These are phyloP conservation scores for Oreochromis grahami DNA, from an alignment of 2,797 vertebrate species.

Conservation along the genomic window DNA sequence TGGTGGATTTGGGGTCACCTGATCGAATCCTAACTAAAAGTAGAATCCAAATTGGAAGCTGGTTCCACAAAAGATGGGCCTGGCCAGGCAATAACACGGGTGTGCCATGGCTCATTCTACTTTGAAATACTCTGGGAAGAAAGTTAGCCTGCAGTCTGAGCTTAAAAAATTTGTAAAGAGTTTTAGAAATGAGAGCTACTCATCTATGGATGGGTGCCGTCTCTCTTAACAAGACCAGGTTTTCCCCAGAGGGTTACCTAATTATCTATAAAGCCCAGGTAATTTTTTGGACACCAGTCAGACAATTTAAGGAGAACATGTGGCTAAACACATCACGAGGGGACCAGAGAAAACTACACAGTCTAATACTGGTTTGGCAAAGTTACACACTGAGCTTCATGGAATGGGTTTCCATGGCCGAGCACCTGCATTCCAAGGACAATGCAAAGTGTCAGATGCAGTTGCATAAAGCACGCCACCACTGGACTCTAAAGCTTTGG, in stretches of 20 bases:
- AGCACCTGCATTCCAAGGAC: not conserved
- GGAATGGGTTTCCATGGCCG: not conserved
- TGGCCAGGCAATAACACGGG: no score
- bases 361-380: not conserved
- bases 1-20: not conserved
- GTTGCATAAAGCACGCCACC: not conserved
- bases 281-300: not conserved
- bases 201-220: not conserved
- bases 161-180: not conserved
- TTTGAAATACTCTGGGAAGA: not conserved
- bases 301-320: not conserved
- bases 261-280: not conserved
- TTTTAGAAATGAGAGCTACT: not conserved
- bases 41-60: not conserved
- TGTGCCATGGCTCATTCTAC: no score
- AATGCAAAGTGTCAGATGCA: not conserved
- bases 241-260: not conserved
- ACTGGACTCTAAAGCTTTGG: not conserved
- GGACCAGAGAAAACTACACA: not conserved
- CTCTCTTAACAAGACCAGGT: not conserved
- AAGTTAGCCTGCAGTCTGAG: not conserved
- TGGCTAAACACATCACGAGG: not conserved
- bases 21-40: not conserved
- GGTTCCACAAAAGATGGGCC: not conserved
- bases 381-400: not conserved